Evolutionary conservation across 23 tunicate genomes (phyloP), one percentile per base, ranked within the genome.

Genomic region (Botrylloides violaceus): DNA sequence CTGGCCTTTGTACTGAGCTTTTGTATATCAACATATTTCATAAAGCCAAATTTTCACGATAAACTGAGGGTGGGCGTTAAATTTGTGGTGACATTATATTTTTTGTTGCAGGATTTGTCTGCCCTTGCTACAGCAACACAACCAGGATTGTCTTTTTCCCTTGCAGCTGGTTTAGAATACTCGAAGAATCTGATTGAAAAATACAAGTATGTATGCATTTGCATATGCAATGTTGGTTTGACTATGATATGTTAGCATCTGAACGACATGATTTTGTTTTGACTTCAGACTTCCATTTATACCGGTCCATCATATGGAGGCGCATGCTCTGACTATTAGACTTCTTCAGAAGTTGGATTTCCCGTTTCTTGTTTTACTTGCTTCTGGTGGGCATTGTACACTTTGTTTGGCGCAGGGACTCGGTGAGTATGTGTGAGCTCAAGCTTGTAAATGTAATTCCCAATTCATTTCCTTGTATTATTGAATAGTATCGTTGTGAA

Each of bases 241-340:
- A 25, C 56, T n/a, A n/a, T n/a, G n/a, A n/a, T n/a, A n/a, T n/a
- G n/a, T n/a, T n/a, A n/a, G n/a, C n/a, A n/a, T n/a, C n/a, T n/a
- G n/a, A n/a, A n/a, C n/a, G n/a, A n/a, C n/a, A n/a, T n/a, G n/a
- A n/a, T n/a, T n/a, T n/a, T n/a, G n/a, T n/a, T n/a, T n/a, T n/a
- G n/a, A n/a, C n/a, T n/a, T n/a, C 66, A 88, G 88, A 3, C 61
- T 88, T 3, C 85, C 81, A 7, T 90, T 90, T 61, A 90, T 90
- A 7, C 97, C 97, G 48, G 82, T 90, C 23, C 89, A 90, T 61
- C 97, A 90, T 79, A 83, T 90, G 92, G 97, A 90, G 49, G 91
- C 97, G 4, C 97, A 90, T 50, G 61, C 85, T 57, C 75, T 90
- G 25, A 90, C 97, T 7, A 55, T 75, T 1, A 65, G 97, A 27